Base-by-base conservation (phyloP, 37 sponge, comb jelly and placozoan genomes). In the Aplysina aerophoba region DNA sequence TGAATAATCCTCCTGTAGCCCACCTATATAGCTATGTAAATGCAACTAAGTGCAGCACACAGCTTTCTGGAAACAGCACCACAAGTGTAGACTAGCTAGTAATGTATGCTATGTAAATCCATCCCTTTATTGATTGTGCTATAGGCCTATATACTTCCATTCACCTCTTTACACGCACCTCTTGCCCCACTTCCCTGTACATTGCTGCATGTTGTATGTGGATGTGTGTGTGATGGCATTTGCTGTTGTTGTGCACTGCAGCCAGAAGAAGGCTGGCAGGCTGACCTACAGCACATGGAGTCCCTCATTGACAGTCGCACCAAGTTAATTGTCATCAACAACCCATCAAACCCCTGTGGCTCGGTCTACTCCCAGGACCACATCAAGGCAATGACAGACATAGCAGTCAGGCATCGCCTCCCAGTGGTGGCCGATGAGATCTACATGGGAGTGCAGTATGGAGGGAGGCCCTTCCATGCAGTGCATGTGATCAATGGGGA, bases 291-390 rank as follows among this genome's bases (percentile, higher is more conserved):
- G 0, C 85, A 93, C 58, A 59, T 98, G 85, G 99, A 98, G 88
- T 39, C 84, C 1, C 80, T 81, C 63, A 96, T 98, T 66, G 97
- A 98, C 68, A 50, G 66, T 5, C 86, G 87, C 17, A 94, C 97
- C 0, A 87, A 78, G 14, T 88, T 92, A 37, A 87, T 98, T 20
- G 54, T 98, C 0, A 80, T 98, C 31, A 91, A 81, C 80, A 93
- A 96, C 84, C 99, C 99, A 16, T 89, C 91, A 67, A 96, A 98
- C 79, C 99, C 97, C 8, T 98, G 99, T 87, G 99, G 99, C 24
- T 93, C 94, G 21, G 94, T 92, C n/a, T 98, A 86, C 88, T 88
- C 94, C 14, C 37, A 71, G 15, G 35, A 90, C 36, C 96, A 98
- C 87, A 80, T 93, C 24, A 50, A 27, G 16, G 96, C 88, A n/a